Base-by-base conservation (phyloP, 2,888 invertebrate species). In the Cheilosia vernalis region DNA sequence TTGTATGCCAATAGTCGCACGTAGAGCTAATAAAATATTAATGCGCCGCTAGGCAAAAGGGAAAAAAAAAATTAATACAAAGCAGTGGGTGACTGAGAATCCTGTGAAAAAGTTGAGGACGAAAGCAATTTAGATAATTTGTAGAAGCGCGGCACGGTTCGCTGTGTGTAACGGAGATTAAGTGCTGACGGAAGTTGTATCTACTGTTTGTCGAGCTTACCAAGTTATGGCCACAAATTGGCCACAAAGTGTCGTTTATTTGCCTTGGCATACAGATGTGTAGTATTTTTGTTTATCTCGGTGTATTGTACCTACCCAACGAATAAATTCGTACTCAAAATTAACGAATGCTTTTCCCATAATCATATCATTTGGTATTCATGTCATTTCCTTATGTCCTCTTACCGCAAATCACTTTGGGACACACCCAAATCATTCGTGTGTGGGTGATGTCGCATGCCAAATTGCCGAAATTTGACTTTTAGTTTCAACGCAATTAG, bases 1-100 rank as follows among this genome's bases (percentile, higher is more conserved):
- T 64, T 64, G 6, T 72, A n/a, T 56, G 40, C 55, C 42, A 61
- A 37, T 64, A 72, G 42, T 56, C 79, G 58, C 79, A 79, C 79
- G 64, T 66, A 72, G 33, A 49, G 58, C 72, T 79, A 72, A 79
- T 79, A 79, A 79, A 79, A 79, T 79, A 72, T 79, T 79, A 51
- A 78, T 63, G 60, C 42, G 60, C 51, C 44, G 60, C 6, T 17
- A 33, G 30, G 37, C 2, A 30, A 30, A 9, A 30, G 30, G 9
- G 9, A 60, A 27, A 30, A 74, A 74, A 47, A 13, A 37, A 44
- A 40, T 37, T 56, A 47, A 47, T 66, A 42, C 49, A 27, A 66
- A 74, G 58, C 30, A 30, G n/a, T 17, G 58, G 30, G 47, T 4
- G 27, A 21, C 37, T 47, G 27, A n/a, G 37, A 33, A 30, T 42